A percentile compares a stretch with the other conserved stretches of the same genome.
Evolutionary conservation across 2,797 vertebrate species (phyloP).

Genomic region (Myripristis jacobus): DNA sequence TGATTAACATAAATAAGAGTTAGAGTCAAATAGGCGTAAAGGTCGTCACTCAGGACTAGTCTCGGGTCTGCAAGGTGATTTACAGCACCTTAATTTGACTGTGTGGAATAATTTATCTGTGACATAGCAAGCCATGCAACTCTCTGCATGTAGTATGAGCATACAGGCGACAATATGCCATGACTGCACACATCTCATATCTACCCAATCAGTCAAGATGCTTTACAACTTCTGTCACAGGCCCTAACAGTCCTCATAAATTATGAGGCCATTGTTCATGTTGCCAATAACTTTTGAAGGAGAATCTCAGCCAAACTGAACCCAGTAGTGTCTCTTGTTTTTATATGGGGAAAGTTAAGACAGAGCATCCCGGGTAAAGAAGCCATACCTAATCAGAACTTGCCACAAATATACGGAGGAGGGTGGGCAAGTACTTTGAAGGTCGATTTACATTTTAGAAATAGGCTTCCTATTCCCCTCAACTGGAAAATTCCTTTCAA

Average conservation of each 20-base stretch:
- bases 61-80: constrained; percentile 71
- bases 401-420: constrained; percentile 46
- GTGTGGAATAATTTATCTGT: constrained; percentile 80
- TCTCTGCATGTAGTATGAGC: constrained; percentile 63
- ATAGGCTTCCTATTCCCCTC: constrained; percentile 50
- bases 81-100: constrained; percentile 83
- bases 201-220: constrained; percentile 82
- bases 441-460: constrained; percentile 51
- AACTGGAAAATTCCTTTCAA: constrained; percentile 48
- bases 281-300: constrained; percentile 85
- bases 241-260: constrained; percentile 80
- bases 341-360: constrained; percentile 35
- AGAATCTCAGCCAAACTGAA: constrained; percentile 74
- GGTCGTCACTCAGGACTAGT: constrained; percentile 82
- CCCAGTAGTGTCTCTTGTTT: constrained; percentile 49
- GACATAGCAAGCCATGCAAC: constrained; percentile 71
- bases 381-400: constrained; percentile 33
- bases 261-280: constrained; percentile 78
- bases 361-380: constrained; percentile 28
- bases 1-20: constrained; percentile 84
- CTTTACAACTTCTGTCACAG: constrained; percentile 83
- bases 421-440: constrained; percentile 38
- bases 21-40: constrained; percentile 84
- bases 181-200: constrained; percentile 81
- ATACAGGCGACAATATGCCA: constrained; percentile 75